Conservation (phyloP, 2,797 vertebrate genomes). For the Microctenopoma stevenorrisi region DNA sequence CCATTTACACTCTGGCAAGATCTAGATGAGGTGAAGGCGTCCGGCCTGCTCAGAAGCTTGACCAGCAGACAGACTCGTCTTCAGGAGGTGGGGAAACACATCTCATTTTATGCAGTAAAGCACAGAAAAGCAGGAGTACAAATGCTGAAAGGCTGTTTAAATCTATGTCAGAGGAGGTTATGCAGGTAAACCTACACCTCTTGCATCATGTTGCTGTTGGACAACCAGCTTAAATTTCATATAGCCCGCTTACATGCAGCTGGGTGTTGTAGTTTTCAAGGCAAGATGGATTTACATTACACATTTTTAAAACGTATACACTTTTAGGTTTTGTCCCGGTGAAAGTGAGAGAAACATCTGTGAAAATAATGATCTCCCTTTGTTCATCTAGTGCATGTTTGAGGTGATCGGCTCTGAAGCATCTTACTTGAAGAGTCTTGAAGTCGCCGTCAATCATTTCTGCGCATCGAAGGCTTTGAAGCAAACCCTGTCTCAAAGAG, state of each 20-base stretch:
- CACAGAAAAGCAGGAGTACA: too few species aligned
- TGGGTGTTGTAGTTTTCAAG: too few species aligned
- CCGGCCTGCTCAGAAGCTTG: conserved; percentile 71
- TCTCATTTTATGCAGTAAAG: neutral
- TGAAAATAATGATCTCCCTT: neutral
- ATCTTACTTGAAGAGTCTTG: conserved; percentile 85
- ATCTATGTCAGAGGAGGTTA: too few species aligned
- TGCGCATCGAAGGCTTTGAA: conserved; percentile 72
- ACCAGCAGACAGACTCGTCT: conserved; percentile 69
- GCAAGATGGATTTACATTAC: too few species aligned
- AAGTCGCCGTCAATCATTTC: conserved; percentile 82
- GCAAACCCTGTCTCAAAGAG: conserved; percentile 66
- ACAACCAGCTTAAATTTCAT: too few species aligned
- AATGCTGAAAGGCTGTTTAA: too few species aligned
- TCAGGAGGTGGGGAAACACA: conserved; percentile 82
- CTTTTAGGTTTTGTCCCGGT: neutral
- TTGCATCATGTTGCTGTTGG: too few species aligned
- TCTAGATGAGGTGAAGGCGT: conserved; percentile 79
- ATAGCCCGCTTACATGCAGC: too few species aligned
- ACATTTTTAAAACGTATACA: neutral
- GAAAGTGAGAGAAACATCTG: neutral
- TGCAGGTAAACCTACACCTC: too few species aligned
- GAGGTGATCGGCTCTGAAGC: conserved; percentile 87
- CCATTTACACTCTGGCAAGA: conserved; percentile 83
- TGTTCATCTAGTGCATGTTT: conserved; percentile 79